Evolutionary conservation across 2,888 invertebrate species (phyloP).

Genomic region (Trissolcus brochymenae): DNA sequence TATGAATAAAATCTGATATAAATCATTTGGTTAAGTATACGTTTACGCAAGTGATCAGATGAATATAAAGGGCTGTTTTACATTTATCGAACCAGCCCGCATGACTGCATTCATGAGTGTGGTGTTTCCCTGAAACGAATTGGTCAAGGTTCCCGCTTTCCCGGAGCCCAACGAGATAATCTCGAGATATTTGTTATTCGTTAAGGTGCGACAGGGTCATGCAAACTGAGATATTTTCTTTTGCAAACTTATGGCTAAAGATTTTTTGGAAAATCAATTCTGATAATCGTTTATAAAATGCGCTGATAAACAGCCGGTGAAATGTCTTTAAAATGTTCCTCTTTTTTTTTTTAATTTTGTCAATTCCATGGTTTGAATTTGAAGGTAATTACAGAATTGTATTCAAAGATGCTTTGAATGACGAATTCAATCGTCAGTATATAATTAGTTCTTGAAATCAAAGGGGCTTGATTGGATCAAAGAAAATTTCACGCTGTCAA

Average conservation of each 20-base stretch:
- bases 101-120: slow-evolving; percentile 12
- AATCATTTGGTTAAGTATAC: too few species aligned
- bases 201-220: slow-evolving; percentile 1
- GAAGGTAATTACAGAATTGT: background rate
- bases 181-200: slow-evolving; percentile 26
- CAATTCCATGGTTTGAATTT: too few species aligned
- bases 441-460: background rate
- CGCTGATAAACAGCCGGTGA: too few species aligned
- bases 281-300: too few species aligned
- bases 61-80: slow-evolving; percentile 1
- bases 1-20: too few species aligned
- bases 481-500: slow-evolving; percentile 2
- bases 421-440: background rate
- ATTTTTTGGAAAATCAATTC: too few species aligned
- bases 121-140: slow-evolving; percentile 20
- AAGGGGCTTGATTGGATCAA: background rate
- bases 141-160: slow-evolving; percentile 35
- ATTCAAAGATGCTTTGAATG: background rate
- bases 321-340: too few species aligned
- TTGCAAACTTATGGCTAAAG: too few species aligned
- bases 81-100: slow-evolving; percentile 15
- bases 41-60: background rate
- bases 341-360: too few species aligned
- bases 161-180: slow-evolving; percentile 16
- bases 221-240: too few species aligned